These are phyloP conservation scores for Seriola dumerili DNA, from an alignment of 2,113 vertebrate species.

Conservation along the genomic window DNA sequence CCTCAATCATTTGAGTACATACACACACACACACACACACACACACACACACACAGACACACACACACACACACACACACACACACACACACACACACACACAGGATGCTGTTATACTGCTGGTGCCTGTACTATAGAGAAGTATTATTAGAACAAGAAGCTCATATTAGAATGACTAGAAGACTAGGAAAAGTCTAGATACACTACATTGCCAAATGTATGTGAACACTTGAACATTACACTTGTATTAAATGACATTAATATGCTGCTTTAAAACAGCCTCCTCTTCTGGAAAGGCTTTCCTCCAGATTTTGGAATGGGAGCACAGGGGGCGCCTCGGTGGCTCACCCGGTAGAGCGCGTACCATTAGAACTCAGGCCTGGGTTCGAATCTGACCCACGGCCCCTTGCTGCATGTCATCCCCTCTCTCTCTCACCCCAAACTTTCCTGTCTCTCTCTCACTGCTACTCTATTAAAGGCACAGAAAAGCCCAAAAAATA, in stretches of 20 bases:
- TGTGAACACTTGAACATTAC: background rate
- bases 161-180: slow-evolving; percentile 8
- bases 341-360: no score
- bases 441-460: no score
- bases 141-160: slow-evolving; percentile 37
- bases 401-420: no score
- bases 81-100: slow-evolving; percentile 35
- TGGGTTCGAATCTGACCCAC: no score
- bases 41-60: background rate
- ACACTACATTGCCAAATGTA: background rate
- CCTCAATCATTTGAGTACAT: slow-evolving; percentile 68
- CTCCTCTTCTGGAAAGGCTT: background rate
- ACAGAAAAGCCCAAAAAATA: no score
- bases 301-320: background rate
- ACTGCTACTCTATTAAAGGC: no score
- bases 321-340: no score
- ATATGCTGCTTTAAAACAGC: background rate
- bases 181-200: background rate
- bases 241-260: background rate
- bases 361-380: no score
- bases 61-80: background rate
- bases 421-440: no score
- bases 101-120: slow-evolving; percentile 10
- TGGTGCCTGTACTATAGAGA: background rate
- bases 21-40: slow-evolving; percentile 33